phyloP scores from a whole-genome alignment of 2,797 vertebrate genomes.

The Lagocephalus sceleratus region DNA sequence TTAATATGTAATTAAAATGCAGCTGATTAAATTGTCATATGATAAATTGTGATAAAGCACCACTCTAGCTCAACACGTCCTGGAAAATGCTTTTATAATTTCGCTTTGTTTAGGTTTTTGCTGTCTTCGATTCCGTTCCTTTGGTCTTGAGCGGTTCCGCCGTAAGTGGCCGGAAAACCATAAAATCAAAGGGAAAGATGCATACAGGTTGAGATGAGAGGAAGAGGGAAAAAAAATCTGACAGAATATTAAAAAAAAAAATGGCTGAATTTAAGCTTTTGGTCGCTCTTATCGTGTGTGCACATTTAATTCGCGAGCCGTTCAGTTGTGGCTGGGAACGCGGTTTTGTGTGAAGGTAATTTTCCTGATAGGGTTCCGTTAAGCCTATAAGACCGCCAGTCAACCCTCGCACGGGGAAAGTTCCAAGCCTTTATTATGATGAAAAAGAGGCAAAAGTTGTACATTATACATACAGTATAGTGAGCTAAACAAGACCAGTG shows the following conservation, averaged over 20 bases:
- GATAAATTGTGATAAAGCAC: too few species aligned
- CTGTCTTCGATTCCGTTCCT: constrained; percentile 40
- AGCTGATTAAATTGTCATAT: too few species aligned
- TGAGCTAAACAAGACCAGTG: constrained; percentile 48
- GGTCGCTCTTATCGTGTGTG: constrained; percentile 36
- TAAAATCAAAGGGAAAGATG: constrained; percentile 48
- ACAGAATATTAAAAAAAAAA: constrained; percentile 48
- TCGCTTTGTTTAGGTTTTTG: too few species aligned
- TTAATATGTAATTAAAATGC: too few species aligned
- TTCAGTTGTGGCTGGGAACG: constrained; percentile 12
- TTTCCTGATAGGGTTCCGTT: constrained; percentile 22
- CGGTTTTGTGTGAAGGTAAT: constrained; percentile 13
- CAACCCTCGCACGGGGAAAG: neutral
- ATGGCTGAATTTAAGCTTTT: constrained; percentile 22
- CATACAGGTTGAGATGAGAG: constrained; percentile 31
- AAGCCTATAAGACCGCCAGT: constrained; percentile 31
- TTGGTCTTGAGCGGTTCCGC: constrained; percentile 45
- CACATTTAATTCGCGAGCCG: constrained; percentile 48
- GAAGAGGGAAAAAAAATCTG: constrained; percentile 34
- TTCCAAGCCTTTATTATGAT: constrained; percentile 17
- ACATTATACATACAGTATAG: constrained; percentile 50
- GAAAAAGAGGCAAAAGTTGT: constrained; percentile 25
- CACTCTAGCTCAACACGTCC: too few species aligned
- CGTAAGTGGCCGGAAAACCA: constrained; percentile 57
- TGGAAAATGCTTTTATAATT: too few species aligned